phyloP scores from a whole-genome alignment of 2,113 vertebrate species.

The Chroicocephalus ridibundus region DNA sequence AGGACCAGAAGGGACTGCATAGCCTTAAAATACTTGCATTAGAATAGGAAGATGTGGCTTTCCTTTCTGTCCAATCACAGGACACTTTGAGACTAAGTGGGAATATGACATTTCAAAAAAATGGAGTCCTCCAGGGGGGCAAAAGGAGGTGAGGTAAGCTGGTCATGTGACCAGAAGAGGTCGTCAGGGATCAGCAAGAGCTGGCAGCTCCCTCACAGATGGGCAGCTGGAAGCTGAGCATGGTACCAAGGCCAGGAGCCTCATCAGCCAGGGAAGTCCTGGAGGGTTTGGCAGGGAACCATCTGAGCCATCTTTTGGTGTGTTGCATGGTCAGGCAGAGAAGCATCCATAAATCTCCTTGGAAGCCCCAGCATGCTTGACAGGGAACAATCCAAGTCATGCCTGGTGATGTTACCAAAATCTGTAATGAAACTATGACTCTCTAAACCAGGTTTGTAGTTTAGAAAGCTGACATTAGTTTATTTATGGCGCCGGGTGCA shows the following conservation, averaged over 20 bases:
- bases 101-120: not conserved
- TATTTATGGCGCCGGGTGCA: too few relatives aligned
- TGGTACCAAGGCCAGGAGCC: not conserved
- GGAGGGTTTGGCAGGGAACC: not conserved
- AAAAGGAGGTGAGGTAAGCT: not conserved
- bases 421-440: too few relatives aligned
- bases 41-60: not conserved
- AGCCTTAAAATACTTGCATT: not conserved
- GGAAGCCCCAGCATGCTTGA: not conserved
- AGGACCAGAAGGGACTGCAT: not conserved
- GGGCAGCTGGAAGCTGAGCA: not conserved
- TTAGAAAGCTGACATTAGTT: too few relatives aligned
- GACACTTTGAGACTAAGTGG: not conserved
- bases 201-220: not conserved
- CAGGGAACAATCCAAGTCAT: not conserved
- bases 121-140: not conserved
- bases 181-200: not conserved
- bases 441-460: too few relatives aligned
- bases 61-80: not conserved
- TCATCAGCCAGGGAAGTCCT: not conserved
- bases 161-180: not conserved
- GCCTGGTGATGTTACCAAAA: too few relatives aligned
- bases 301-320: not conserved
- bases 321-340: not conserved
- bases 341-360: not conserved